Conservation (phyloP, 2,888 invertebrate species). For the Tanypteryx hageni region DNA sequence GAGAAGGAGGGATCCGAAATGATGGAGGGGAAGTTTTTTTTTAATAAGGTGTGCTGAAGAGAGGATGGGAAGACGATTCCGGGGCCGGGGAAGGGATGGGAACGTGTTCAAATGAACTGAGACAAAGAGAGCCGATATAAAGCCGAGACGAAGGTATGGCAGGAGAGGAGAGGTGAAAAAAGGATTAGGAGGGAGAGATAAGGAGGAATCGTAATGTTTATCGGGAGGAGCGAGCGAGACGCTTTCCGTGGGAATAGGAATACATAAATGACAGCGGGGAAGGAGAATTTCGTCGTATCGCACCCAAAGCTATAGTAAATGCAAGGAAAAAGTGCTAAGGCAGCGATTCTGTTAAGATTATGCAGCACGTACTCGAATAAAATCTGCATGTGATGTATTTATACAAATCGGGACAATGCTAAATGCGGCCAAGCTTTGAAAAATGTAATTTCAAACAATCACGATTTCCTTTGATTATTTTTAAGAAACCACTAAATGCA, state of each 20-base stretch:
- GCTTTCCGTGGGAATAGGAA: neutral
- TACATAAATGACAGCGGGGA: neutral
- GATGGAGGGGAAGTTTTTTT: neutral
- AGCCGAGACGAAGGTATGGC: neutral
- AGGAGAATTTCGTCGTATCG: neutral
- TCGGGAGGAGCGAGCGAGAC: neutral
- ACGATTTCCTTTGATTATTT: too few species aligned
- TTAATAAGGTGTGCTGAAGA: conserved; percentile 40
- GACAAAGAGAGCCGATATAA: conserved; percentile 50
- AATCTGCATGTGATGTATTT: too few species aligned
- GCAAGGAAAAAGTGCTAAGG: neutral
- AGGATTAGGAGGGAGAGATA: neutral
- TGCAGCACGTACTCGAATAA: too few species aligned
- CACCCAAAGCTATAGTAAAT: neutral
- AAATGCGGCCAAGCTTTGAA: too few species aligned
- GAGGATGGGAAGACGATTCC: neutral
- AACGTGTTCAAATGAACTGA: conserved; percentile 27
- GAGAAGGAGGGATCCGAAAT: neutral
- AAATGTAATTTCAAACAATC: too few species aligned
- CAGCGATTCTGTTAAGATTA: neutral
- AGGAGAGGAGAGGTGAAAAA: neutral
- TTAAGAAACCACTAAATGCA: too few species aligned
- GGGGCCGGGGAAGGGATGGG: conserved; percentile 24
- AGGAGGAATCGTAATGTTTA: neutral
- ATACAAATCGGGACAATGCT: too few species aligned